Percentiles rank a stretch among this genome's conserved stretches.
Evolutionary conservation across 1,140 invertebrate species (phyloP).

Genomic region (Orchesella cincta): DNA sequence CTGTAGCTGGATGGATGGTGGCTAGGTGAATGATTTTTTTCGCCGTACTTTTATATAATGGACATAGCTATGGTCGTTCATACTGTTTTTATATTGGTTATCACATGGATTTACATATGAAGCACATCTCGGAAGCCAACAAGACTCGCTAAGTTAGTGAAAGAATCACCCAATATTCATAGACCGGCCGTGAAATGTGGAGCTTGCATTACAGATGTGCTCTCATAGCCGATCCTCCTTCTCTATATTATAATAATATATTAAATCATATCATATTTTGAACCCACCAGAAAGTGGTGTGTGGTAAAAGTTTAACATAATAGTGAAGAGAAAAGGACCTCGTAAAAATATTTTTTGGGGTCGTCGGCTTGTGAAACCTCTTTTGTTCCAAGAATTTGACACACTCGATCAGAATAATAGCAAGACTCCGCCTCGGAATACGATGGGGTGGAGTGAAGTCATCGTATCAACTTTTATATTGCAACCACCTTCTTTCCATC

Average conservation of each 20-base stretch:
- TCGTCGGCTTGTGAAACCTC: slow-evolving; percentile 31
- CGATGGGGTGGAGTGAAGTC: slow-evolving; percentile 48
- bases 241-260: slow-evolving; percentile 17
- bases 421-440: slow-evolving; percentile 49
- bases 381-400: slow-evolving; percentile 51
- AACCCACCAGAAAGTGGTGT: slow-evolving; percentile 3
- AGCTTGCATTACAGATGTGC: not conserved
- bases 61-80: too few relatives aligned
- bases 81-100: not conserved
- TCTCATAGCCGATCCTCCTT: not conserved
- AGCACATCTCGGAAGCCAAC: not conserved
- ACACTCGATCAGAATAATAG: slow-evolving; percentile 51
- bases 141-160: too few relatives aligned
- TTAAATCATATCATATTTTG: slow-evolving; percentile 7
- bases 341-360: slow-evolving; percentile 25
- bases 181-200: slow-evolving; percentile 7
- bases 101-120: too few relatives aligned
- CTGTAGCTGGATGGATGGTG: not conserved
- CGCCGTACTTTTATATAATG: too few relatives aligned
- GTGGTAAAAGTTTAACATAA: slow-evolving; percentile 36
- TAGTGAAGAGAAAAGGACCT: slow-evolving; percentile 34
- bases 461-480: slow-evolving; percentile 22
- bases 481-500: not conserved
- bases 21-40: too few relatives aligned
- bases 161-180: slow-evolving; percentile 10